These are phyloP conservation scores for Blennius ocellaris DNA, from an alignment of 2,113 vertebrate genomes.

Conservation along the genomic window DNA sequence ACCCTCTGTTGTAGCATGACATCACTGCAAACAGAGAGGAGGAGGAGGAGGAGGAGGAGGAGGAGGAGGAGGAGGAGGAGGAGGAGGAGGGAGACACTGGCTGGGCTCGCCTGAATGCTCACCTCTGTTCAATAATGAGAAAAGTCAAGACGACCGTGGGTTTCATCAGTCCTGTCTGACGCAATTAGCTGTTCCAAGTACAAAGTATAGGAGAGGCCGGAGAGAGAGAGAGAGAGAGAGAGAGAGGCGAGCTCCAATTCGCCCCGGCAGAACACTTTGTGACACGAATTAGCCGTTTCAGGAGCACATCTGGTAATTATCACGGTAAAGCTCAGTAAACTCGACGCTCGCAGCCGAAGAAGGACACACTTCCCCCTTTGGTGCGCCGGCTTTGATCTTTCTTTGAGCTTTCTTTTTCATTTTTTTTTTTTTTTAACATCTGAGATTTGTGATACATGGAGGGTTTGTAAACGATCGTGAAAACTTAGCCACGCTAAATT, in stretches of 20 bases:
- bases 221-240: slow-evolving; percentile 9
- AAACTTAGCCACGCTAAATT: slow-evolving; percentile 37
- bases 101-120: slow-evolving; percentile 32
- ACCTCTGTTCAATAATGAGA: slow-evolving; percentile 50
- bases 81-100: slow-evolving; percentile 28
- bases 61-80: slow-evolving; percentile 38
- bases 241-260: slow-evolving; percentile 30
- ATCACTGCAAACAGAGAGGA: slow-evolving; percentile 61
- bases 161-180: slow-evolving; percentile 47
- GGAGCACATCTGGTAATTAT: slow-evolving; percentile 56
- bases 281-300: slow-evolving; percentile 53
- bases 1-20: slow-evolving; percentile 56
- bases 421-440: slow-evolving; percentile 29
- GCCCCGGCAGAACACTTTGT: slow-evolving; percentile 24
- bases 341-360: slow-evolving; percentile 28
- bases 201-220: background rate
- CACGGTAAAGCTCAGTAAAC: slow-evolving; percentile 40
- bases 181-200: slow-evolving; percentile 55
- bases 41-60: slow-evolving; percentile 30
- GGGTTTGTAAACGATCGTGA: slow-evolving; percentile 20
- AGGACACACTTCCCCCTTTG: slow-evolving; percentile 33
- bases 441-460: background rate
- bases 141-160: slow-evolving; percentile 40
- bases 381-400: slow-evolving; percentile 54
- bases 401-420: slow-evolving; percentile 8